Conservation (phyloP, 2,888 invertebrate genomes). For the Sussaba pulchella region DNA sequence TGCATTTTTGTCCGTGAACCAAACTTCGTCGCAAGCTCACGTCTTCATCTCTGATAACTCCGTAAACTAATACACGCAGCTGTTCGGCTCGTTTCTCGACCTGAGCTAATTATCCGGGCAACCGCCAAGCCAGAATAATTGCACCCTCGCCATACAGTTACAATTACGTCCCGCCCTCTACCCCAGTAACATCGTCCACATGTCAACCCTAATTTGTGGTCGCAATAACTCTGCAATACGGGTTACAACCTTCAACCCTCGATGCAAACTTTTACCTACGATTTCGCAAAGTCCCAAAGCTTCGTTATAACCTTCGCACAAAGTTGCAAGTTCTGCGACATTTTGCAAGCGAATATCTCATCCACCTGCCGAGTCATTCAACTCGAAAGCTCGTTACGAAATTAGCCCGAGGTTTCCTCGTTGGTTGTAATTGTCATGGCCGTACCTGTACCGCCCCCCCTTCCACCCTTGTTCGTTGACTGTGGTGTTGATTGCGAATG, state of each 20-base stretch:
- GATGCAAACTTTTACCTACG: too few relatives aligned
- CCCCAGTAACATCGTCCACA: too few relatives aligned
- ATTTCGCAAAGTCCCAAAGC: too few relatives aligned
- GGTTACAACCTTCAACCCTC: too few relatives aligned
- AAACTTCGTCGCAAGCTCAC: constrained; percentile 45
- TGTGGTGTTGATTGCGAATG: constrained; percentile 8
- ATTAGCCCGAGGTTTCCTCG: background rate
- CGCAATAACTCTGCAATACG: too few relatives aligned
- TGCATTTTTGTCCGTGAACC: too few relatives aligned
- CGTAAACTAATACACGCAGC: too few relatives aligned
- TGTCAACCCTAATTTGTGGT: too few relatives aligned
- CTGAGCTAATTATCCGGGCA: background rate
- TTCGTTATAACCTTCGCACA: constrained; percentile 9
- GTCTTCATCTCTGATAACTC: background rate
- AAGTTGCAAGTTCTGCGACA: constrained; percentile 14
- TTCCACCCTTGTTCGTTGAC: background rate
- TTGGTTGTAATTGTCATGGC: background rate
- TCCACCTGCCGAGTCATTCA: too few relatives aligned
- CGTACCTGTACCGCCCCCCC: background rate
- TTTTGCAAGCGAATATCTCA: too few relatives aligned
- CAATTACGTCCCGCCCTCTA: too few relatives aligned
- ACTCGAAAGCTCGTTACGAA: background rate
- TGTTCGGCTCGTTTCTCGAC: background rate
- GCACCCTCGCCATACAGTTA: too few relatives aligned
- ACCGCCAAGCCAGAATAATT: background rate